These are phyloP conservation scores for Atopsyche davidsoni DNA, from an alignment of 1,140 invertebrate genomes.

Conservation along the genomic window DNA sequence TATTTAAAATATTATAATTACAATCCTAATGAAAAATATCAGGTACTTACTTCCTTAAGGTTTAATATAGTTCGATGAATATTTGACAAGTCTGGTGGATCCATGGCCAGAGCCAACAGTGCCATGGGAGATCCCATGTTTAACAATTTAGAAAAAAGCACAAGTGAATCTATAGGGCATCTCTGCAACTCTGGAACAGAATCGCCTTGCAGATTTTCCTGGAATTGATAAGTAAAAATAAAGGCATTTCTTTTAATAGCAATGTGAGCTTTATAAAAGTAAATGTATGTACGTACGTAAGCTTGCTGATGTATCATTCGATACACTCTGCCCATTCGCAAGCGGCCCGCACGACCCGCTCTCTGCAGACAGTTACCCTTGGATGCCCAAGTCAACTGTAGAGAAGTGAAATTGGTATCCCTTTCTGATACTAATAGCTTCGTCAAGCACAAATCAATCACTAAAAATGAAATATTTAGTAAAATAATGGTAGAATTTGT, in stretches of 20 bases:
- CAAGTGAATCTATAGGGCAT: constrained; percentile 73
- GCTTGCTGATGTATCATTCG: constrained; percentile 70
- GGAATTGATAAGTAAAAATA: constrained; percentile 8
- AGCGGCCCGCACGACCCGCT: constrained; percentile 82
- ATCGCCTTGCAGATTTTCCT: constrained; percentile 50
- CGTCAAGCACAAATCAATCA: constrained; percentile 94
- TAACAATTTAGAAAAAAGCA: constrained; percentile 79
- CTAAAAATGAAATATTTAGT: constrained; percentile 49
- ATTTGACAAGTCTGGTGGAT: constrained; percentile 79
- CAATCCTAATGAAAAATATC: too few relatives aligned
- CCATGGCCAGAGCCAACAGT: constrained; percentile 76
- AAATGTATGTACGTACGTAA: constrained; percentile 52
- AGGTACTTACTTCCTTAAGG: constrained; percentile 71
- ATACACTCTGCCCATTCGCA: constrained; percentile 81
- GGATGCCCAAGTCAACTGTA: constrained; percentile 82
- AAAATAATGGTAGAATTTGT: too few relatives aligned
- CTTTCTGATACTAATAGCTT: constrained; percentile 72
- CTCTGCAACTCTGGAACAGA: constrained; percentile 70
- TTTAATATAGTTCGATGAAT: constrained; percentile 73
- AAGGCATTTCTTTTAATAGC: neutral
- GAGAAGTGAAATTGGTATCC: constrained; percentile 69
- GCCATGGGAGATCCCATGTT: constrained; percentile 78
- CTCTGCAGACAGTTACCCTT: constrained; percentile 85
- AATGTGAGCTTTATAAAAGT: too few relatives aligned
- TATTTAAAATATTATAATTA: too few relatives aligned